phyloP scores from a whole-genome alignment of 2,113 vertebrate genomes.

The Tetraodon nigroviridis region DNA sequence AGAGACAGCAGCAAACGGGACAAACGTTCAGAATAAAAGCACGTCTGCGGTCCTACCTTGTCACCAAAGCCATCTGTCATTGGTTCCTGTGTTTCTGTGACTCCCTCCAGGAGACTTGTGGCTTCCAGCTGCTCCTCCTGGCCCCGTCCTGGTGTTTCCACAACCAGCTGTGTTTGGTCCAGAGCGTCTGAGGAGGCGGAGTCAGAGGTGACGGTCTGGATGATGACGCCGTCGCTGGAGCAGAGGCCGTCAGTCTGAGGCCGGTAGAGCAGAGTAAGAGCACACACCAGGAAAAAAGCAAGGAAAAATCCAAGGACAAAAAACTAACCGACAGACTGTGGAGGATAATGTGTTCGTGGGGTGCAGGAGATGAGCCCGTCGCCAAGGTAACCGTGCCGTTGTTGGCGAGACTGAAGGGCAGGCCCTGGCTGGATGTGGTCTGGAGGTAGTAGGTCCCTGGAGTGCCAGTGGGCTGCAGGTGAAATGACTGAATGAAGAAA shows the following conservation, averaged over 20 bases:
- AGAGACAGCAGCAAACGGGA: not conserved
- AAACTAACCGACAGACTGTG: conserved; percentile 86
- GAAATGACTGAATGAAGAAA: conserved; percentile 82
- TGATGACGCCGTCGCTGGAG: conserved; percentile 89
- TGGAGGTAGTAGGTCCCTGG: conserved; percentile 95
- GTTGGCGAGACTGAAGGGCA: conserved; percentile 82
- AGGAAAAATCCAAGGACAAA: not conserved
- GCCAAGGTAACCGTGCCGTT: conserved; percentile 88
- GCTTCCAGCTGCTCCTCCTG: conserved; percentile 74
- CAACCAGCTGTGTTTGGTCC: conserved; percentile 78
- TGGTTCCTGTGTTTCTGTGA: conserved; percentile 53
- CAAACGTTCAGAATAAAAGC: conserved; percentile 21
- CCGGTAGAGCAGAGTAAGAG: not conserved
- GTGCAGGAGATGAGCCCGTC: conserved; percentile 81
- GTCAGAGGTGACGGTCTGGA: conserved; percentile 88
- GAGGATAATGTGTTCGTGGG: conserved; percentile 96
- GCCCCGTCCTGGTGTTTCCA: conserved; percentile 76
- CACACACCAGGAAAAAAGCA: not conserved
- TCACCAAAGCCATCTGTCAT: conserved; percentile 45
- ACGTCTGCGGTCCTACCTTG: conserved; percentile 41
- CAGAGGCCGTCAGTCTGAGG: conserved; percentile 87
- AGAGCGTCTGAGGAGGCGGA: conserved; percentile 76
- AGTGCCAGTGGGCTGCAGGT: conserved; percentile 93
- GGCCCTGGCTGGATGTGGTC: conserved; percentile 86
- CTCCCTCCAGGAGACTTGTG: conserved; percentile 70